Base-by-base conservation (phyloP, 2,113 vertebrate genomes). In the Sprattus sprattus region DNA sequence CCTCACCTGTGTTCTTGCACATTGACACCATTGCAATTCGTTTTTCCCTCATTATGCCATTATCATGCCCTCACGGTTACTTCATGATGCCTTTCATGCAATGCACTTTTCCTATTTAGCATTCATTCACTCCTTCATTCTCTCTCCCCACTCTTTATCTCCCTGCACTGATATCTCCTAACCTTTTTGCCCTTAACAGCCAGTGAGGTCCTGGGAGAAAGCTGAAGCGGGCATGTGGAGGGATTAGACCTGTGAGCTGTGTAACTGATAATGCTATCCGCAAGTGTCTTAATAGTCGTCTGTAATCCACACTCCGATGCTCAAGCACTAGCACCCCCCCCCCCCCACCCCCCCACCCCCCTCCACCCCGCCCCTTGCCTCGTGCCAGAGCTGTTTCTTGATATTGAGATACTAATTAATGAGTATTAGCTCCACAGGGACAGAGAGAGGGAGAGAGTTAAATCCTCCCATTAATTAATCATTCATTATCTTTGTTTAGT, bases 391-490 rank as follows among this genome's bases (percentile, higher is more conserved):
- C 32, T 32, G 71, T 78, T 28, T 78, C 71, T 78, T 32, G 71
- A 78, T 78, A 78, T 78, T 78, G 71, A 78, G 71, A 78, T 78
- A 32, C 71, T 78, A 78, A 78, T 78, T 71, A 78, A 78, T 78
- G 71, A 78, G 25, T 39, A 78, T 78, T 78, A 78, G 25, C 71
- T 78, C 71, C 71, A 78, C 15, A 15, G 71, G 71, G 71, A 78
- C 11, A 15, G 3, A 15, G 32, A 32, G 13, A 39, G 67, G 39
- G 64, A 71, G 64, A 71, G 25, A 32, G 71, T 78, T 78, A 78
- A 78, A 32, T 78, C 71, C 71, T 78, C 71, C 71, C 13, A 78
- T 78, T 78, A 78, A 78, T 78, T 78, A 78, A 78, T 78, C 71
- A 78, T 32, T 78, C 32, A 78, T 78, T 78, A 32, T 78, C 71